Base-by-base conservation (phyloP, 2,888 invertebrate genomes). In the Mylabris sibirica region DNA sequence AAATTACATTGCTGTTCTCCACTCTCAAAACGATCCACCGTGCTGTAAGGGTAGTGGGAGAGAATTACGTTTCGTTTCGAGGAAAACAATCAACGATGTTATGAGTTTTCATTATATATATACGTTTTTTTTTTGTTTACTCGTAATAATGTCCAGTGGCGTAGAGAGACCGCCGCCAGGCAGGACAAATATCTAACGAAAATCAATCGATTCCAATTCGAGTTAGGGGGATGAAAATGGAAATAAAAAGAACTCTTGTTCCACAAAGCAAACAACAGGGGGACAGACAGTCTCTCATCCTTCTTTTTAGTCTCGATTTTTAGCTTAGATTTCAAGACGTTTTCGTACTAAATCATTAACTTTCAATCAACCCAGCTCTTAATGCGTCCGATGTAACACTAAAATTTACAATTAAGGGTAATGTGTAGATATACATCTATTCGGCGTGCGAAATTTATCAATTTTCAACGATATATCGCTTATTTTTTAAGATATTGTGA, bases 71-170 rank as follows among this genome's bases (percentile, higher is more conserved):
- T 76, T 71, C 69, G 73, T 67, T 66, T 65, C 49, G 11, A 44
- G 17, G 20, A 49, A 66, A 72, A 73, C 75, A 76, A 76, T 74
- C 75, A 76, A 72, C 71, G 75, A 73, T 71, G 73, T 76, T 76
- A 76, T 76, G 75, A 72, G 71, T 75, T 76, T 74, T 76, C 75
- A 75, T 76, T 49, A 49, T 41, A 41, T 41, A 14, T 35, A 35
- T 35, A 35, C 8, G 44, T n/a, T 6, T 44, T 44, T 44, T 44
- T 74, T 75, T 72, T 75, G 72, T 76, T 73, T 72, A 71, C 75
- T 69, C 69, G 71, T 70, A 72, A 74, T 72, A 73, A 71, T 69
- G 64, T 68, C 70, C 70, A 70, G 70, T 67, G 70, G 70, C 67
- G 69, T 64, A 66, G 41, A 20, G 49, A 49, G 49, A 49, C 9